Conservation (phyloP, 2,888 invertebrate species). For the Campoletis raptor region DNA sequence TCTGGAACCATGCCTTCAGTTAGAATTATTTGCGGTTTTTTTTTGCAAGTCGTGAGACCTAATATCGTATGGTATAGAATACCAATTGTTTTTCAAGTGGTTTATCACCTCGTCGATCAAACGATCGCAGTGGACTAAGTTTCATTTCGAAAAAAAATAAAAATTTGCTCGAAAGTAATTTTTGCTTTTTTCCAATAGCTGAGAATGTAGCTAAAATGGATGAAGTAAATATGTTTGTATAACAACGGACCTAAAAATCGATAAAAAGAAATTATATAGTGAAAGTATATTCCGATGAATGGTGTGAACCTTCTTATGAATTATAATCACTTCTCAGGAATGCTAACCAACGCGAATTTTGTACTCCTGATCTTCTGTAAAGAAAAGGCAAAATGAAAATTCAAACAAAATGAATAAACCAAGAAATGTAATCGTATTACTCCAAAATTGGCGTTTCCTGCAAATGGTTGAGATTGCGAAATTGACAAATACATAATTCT, state of each 20-base stretch:
- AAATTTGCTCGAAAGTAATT: neutral
- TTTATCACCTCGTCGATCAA: neutral
- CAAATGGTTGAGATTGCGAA: slow-evolving; percentile 37
- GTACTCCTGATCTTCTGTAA: slow-evolving; percentile 72
- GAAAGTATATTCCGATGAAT: slow-evolving; percentile 61
- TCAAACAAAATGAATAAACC: slow-evolving; percentile 71
- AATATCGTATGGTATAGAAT: neutral
- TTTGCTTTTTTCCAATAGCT: neutral
- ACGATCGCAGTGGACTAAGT: neutral
- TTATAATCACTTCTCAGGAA: slow-evolving; percentile 63
- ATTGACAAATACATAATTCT: slow-evolving; percentile 30
- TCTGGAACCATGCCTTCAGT: neutral
- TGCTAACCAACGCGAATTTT: slow-evolving; percentile 70
- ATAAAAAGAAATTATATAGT: slow-evolving; percentile 53
- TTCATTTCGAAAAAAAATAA: neutral
- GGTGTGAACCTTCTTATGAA: slow-evolving; percentile 64
- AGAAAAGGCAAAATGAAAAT: slow-evolving; percentile 75
- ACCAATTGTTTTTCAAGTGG: slow-evolving; percentile 1
- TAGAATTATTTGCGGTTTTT: neutral
- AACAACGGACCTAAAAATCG: slow-evolving; percentile 63
- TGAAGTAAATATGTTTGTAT: slow-evolving; percentile 42
- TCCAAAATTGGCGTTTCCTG: neutral
- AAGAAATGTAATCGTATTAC: slow-evolving; percentile 69
- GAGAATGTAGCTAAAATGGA: neutral
- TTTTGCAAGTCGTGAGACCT: neutral